phyloP scores from a whole-genome alignment of 2,797 vertebrate genomes.

The Pangasius sanitwongsei region DNA sequence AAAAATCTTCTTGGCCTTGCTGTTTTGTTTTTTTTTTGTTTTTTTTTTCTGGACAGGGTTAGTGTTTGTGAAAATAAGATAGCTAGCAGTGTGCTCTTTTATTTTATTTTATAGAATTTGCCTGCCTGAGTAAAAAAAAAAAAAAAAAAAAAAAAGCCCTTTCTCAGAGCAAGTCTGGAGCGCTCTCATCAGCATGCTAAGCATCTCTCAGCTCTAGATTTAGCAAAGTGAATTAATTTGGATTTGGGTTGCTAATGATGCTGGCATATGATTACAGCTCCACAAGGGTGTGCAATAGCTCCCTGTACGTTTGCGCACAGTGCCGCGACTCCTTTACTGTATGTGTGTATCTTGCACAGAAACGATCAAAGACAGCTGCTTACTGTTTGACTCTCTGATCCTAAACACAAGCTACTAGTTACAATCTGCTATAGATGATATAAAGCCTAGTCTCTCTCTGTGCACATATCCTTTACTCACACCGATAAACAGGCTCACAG shows the following conservation, averaged over 20 bases:
- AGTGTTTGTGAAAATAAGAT: conserved; percentile 82
- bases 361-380: conserved; percentile 22
- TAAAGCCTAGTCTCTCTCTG: neutral
- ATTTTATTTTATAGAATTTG: conserved; percentile 27
- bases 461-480: neutral
- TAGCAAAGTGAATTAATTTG: conserved; percentile 99
- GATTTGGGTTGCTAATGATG: conserved; percentile 99
- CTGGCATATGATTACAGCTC: conserved; percentile 90
- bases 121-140: conserved; percentile 4
- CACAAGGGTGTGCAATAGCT: conserved; percentile 82
- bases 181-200: conserved; percentile 93
- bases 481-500: conserved; percentile 2
- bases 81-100: conserved; percentile 49
- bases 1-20: conserved; percentile 66
- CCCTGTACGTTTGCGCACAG: conserved; percentile 47
- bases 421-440: neutral
- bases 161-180: conserved; percentile 67
- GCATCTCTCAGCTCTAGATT: conserved; percentile 91
- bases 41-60: conserved; percentile 41
- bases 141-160: conserved; percentile 74
- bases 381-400: conserved; percentile 44
- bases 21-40: conserved; percentile 51
- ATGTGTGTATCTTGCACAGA: conserved; percentile 24
- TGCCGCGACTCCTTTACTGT: conserved; percentile 72
- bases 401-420: neutral